These are phyloP conservation scores for Thomomys bottae DNA, from an alignment of 2,113 vertebrate species.

Conservation along the genomic window DNA sequence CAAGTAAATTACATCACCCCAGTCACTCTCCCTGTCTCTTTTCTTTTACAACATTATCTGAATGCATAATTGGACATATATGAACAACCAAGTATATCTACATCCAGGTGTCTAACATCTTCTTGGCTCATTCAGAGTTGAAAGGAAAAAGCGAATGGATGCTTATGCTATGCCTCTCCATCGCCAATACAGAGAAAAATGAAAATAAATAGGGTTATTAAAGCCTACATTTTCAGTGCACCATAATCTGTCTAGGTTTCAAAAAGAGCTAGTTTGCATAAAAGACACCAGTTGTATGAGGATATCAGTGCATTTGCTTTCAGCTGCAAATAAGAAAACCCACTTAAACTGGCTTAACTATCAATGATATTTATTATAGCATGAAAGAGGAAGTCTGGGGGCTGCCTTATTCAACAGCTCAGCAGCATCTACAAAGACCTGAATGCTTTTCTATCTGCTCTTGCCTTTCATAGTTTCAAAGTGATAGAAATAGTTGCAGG, in stretches of 20 bases:
- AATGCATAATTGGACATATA: not conserved
- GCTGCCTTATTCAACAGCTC: not conserved
- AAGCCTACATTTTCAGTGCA: not conserved
- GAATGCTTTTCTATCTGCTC: not conserved
- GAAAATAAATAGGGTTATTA: slow-evolving; percentile 15
- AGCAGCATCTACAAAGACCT: not conserved
- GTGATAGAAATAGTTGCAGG: not conserved
- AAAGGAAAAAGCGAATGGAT: not conserved
- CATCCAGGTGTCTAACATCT: not conserved
- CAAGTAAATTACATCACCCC: slow-evolving; percentile 1
- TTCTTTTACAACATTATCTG: not conserved
- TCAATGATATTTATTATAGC: not conserved
- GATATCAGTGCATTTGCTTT: slow-evolving; percentile 10
- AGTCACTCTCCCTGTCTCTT: not conserved
- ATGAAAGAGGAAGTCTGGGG: not conserved
- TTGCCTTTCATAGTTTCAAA: not conserved
- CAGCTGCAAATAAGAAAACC: slow-evolving; percentile 51
- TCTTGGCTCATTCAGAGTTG: not conserved
- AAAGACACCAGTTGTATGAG: not conserved
- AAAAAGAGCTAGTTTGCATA: not conserved
- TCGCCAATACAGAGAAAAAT: not conserved
- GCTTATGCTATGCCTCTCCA: not conserved
- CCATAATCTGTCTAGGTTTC: slow-evolving; percentile 17
- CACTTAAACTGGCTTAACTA: not conserved
- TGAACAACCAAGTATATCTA: not conserved